A percentile compares a stretch with the other conserved stretches of the same genome.
Evolutionary conservation across 2,797 vertebrate species (phyloP).

Genomic region (Myioborus miniatus): DNA sequence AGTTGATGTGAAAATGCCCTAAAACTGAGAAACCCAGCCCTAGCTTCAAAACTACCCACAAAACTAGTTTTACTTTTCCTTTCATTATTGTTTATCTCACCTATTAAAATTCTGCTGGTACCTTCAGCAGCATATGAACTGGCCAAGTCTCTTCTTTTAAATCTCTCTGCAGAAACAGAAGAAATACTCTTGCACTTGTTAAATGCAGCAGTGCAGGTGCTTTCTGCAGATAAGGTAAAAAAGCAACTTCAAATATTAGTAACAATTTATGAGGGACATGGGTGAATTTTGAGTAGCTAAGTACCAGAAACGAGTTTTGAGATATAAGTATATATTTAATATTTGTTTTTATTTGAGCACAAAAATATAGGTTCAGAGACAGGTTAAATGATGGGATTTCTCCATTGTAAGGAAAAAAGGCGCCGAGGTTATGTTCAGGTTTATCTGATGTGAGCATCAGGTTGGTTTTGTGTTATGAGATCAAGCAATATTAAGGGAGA

Average conservation of each 20-base stretch:
- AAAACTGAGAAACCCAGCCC: not conserved
- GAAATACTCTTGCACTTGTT: not conserved
- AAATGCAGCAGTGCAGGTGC: conserved; percentile 25
- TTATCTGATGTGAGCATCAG: accelerated
- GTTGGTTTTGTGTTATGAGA: not conserved
- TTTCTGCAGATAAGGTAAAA: conserved; percentile 45
- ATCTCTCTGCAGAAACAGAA: conserved; percentile 36
- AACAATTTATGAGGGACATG: not conserved
- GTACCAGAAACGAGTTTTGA: not conserved
- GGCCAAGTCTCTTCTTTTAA: not conserved
- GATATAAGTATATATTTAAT: not conserved
- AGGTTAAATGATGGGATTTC: not conserved
- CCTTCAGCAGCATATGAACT: not conserved
- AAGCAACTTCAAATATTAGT: conserved; percentile 7
- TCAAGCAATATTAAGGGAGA: not conserved
- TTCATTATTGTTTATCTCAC: not conserved
- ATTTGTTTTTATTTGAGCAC: not conserved
- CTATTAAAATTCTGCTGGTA: conserved; percentile 37
- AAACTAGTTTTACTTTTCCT: not conserved
- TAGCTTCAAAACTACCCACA: not conserved
- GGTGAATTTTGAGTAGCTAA: conserved; percentile 36
- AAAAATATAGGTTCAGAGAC: not conserved
- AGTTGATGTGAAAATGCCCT: not conserved
- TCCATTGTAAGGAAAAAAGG: not conserved
- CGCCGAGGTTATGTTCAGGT: not conserved